Base-by-base conservation (phyloP, 2,113 vertebrate species). In the Scopus umbretta region DNA sequence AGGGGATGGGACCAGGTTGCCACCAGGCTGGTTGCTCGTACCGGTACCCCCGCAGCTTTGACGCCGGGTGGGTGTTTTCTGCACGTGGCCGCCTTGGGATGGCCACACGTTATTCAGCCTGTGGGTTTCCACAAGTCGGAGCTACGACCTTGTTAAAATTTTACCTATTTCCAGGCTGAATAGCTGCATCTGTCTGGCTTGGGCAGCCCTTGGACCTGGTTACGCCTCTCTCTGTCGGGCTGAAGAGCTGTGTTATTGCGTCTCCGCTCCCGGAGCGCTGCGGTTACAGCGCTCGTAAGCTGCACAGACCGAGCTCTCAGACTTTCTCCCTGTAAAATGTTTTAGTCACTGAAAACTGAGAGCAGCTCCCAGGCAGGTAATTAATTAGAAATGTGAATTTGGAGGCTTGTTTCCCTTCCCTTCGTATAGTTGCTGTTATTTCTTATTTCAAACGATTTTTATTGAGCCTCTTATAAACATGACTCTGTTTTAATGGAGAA, bases 311-410 rank as follows among this genome's bases (percentile, higher is more conserved):
- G 6, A 18, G 65, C 89, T 68, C 88, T 65, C 78, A 66, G 86
- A 45, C 62, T 20, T 36, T 34, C 56, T 70, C 56, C 85, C 86
- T 36, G 72, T 61, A 83, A 96, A 94, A 86, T 2, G 6, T 49
- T 89, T 36, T 11, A 75, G 72, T 62, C 42, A 7, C 81, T 87
- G 81, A 53, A 92, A 92, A 58, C 68, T 10, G 40, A 93, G 85
- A 93, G 93, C 95, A 59, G 88, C 73, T 95, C 93, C 72, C 49
- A 53, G 85, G 93, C 85, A 89, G 93, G 85, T 75, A 43, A 75
- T 94, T 92, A 75, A 84, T 94, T 80, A 92, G 68, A 90, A 90
- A 86, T 5, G 81, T 67, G 95, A 56, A 43, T 72, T 90, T 43
- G 81, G 95, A 92, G 86, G 62, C 61, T 90, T 21, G 73, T 67